Percentiles rank a stretch among this genome's conserved stretches.
phyloP scores from a whole-genome alignment of 2,888 invertebrate genomes.

The Endotricha flammealis region DNA sequence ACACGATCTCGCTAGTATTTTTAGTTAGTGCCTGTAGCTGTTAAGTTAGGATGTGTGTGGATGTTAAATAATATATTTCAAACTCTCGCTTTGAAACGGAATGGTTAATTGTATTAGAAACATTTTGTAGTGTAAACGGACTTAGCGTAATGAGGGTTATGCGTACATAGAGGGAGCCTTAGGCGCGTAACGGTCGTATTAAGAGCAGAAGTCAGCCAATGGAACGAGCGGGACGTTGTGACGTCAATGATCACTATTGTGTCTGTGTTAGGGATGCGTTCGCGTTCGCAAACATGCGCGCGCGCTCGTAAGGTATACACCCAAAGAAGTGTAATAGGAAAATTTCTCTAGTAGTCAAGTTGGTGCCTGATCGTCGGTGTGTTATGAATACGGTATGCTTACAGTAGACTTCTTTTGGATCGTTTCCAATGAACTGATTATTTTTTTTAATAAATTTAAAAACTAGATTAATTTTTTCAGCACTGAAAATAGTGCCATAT shows the following conservation, averaged over 20 bases:
- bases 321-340: constrained; percentile 60
- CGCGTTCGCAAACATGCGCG: too few relatives aligned
- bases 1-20: constrained; percentile 76
- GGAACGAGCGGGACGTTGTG: background rate
- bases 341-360: constrained; percentile 66
- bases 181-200: constrained; percentile 20
- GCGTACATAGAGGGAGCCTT: constrained; percentile 36
- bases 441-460: constrained; percentile 58
- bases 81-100: constrained; percentile 38
- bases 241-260: constrained; percentile 12
- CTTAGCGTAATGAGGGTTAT: constrained; percentile 32
- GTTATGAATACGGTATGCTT: constrained; percentile 43
- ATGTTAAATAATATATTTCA: constrained; percentile 35
- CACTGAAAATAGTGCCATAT: constrained; percentile 76
- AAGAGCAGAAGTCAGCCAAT: constrained; percentile 1
- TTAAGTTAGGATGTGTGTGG: constrained; percentile 65
- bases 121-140: constrained; percentile 44
- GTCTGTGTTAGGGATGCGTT: constrained; percentile 22
- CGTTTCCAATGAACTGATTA: constrained; percentile 74
- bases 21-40: constrained; percentile 71
- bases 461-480: constrained; percentile 67
- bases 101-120: constrained; percentile 38
- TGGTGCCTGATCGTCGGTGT: constrained; percentile 68
- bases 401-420: constrained; percentile 52
- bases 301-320: constrained; percentile 31